phyloP scores from a whole-genome alignment of 2,797 vertebrate species.

The Saguinus oedipus region DNA sequence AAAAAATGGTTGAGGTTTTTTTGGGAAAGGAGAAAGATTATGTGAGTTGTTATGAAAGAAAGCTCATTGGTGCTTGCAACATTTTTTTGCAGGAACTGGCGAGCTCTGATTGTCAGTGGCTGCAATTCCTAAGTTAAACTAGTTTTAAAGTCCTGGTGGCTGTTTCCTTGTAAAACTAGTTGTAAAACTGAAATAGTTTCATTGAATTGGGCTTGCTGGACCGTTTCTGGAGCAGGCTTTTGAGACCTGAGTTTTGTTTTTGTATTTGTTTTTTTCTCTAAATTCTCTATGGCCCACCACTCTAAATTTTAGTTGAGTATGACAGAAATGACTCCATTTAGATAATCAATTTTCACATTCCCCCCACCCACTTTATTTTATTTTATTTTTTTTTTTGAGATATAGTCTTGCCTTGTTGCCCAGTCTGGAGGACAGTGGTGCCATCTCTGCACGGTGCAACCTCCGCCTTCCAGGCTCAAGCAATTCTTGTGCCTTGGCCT shows the following conservation, averaged over 20 bases:
- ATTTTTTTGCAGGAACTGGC: not conserved
- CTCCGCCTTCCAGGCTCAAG: no score
- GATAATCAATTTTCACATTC: not conserved
- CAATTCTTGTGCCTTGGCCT: no score
- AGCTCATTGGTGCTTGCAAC: no score
- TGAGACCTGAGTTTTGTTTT: not conserved
- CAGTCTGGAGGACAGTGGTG: no score
- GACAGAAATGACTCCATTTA: not conserved
- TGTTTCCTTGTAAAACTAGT: not conserved
- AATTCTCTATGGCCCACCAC: not conserved
- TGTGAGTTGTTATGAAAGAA: not conserved
- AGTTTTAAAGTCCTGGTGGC: not conserved
- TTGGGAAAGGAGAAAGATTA: not conserved
- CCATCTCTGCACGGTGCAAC: no score
- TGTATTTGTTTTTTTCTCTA: no score
- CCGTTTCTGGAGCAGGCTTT: not conserved
- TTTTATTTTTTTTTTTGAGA: no score
- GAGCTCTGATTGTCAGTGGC: not conserved
- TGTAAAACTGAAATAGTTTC: not conserved
- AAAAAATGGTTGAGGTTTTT: not conserved
- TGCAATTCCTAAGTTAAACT: not conserved
- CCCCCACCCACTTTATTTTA: rapidly evolving
- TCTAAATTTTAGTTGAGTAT: not conserved
- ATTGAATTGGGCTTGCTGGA: not conserved
- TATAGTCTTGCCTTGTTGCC: no score